phyloP scores from a whole-genome alignment of 2,888 invertebrate genomes.

The Dorcus parallelipipedus region DNA sequence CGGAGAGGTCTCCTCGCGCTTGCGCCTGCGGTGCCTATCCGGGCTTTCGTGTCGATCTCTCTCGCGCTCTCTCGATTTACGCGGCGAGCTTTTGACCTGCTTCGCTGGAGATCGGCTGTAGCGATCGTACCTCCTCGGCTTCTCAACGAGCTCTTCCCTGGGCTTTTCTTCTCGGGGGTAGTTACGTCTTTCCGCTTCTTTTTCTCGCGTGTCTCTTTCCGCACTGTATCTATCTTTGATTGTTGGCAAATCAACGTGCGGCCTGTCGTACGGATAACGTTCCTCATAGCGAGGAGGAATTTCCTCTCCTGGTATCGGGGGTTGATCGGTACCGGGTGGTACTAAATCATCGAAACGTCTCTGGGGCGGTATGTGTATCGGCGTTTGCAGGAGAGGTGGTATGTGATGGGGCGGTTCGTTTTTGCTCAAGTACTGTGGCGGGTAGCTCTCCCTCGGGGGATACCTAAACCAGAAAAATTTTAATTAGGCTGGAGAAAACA shows the following conservation, averaged over 20 bases:
- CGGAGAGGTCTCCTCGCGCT: slow-evolving; percentile 37
- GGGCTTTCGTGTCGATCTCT: slow-evolving; percentile 28
- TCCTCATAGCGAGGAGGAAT: slow-evolving; percentile 52
- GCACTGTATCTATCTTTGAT: slow-evolving; percentile 8
- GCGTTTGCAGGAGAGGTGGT: slow-evolving; percentile 28
- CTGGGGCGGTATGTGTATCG: slow-evolving; percentile 31
- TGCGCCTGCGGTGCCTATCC: slow-evolving; percentile 41
- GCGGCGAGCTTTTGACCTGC: slow-evolving; percentile 1
- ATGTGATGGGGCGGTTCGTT: slow-evolving; percentile 20
- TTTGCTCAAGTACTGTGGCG: slow-evolving; percentile 16
- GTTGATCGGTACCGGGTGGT: slow-evolving; percentile 59
- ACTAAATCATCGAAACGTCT: slow-evolving; percentile 54
- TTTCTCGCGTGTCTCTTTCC: slow-evolving; percentile 41
- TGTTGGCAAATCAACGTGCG: background rate
- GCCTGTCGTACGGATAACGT: slow-evolving; percentile 16
- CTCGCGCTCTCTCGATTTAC: slow-evolving; percentile 20
- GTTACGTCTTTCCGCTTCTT: slow-evolving; percentile 43
- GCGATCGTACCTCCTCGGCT: slow-evolving; percentile 9
- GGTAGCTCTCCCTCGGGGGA: slow-evolving; percentile 31
- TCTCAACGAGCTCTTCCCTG: slow-evolving; percentile 8
- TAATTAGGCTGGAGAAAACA: too few species aligned
- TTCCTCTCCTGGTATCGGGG: slow-evolving; percentile 61
- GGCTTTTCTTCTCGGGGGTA: slow-evolving; percentile 29
- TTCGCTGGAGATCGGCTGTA: slow-evolving; percentile 11
- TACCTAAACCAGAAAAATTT: slow-evolving; percentile 34